Evolutionary conservation across 2,113 vertebrate genomes (phyloP), one percentile per base, ranked within the genome.

Genomic region (Entelurus aequoreus): DNA sequence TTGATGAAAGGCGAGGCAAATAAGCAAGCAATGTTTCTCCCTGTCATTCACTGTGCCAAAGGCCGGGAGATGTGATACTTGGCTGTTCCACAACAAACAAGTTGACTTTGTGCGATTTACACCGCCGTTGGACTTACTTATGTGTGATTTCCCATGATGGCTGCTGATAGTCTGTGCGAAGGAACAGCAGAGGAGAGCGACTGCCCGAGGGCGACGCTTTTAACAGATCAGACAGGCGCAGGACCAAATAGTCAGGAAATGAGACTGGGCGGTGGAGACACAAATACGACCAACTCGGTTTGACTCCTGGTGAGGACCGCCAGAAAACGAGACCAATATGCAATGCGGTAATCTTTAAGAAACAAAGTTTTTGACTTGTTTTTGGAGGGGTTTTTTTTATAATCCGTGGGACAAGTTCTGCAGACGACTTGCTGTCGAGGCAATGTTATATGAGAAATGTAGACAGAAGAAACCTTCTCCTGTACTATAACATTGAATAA

Each of bases 231-330:
- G 73, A 80, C 37, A 77, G 67, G 66, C 71, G 72, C 68, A 79
- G 60, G 35, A 78, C 69, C 75, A 71, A 69, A 78, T 73, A 69
- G 67, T 53, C 82, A 85, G 86, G 83, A 89, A 88, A 89, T 86
- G 78, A 88, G 77, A 80, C 46, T 1, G 75, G 63, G 50, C 56
- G 76, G 66, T 36, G 63, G 72, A 54, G 60, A 59, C 48, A 50
- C 62, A 77, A 61, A 78, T 61, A 79, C 44, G 53, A 52, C 56
- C 66, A 56, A 65, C 68, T 71, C 56, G 42, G 60, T 78, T 77
- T 74, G 57, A 75, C 72, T 78, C 44, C 28, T 28, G 60, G 10
- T 9, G n/a, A 51, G 50, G n/a, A 51, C 19, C 10, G 10, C 44
- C 44, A 47, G 44, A 47, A 47, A 47, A 4, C 9, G 9, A 47